Evolutionary conservation across 1,140 invertebrate genomes (phyloP).

Genomic region (Lasaia peninsularis): DNA sequence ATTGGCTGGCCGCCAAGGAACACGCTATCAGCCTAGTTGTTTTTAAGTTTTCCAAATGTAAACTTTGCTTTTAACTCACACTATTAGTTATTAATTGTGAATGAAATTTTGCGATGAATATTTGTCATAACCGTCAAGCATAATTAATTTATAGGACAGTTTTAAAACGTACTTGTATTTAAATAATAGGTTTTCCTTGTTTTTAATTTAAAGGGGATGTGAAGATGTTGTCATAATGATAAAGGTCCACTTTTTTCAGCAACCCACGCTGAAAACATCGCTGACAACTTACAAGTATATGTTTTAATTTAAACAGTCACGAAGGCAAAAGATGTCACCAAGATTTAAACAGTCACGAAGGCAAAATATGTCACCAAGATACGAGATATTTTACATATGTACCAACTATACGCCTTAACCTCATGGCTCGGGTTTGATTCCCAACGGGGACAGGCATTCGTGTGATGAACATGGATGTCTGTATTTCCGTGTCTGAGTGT

Average conservation of each 20-base stretch:
- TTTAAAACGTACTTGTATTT: background rate
- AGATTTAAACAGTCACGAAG: no score
- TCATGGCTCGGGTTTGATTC: no score
- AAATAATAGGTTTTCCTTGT: background rate
- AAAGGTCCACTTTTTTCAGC: no score
- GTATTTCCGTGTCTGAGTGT: no score
- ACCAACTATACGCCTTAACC: no score
- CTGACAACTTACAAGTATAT: background rate
- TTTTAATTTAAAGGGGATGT: background rate
- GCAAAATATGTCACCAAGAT: no score
- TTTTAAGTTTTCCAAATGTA: slow-evolving; percentile 41
- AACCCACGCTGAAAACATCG: background rate
- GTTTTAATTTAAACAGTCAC: background rate
- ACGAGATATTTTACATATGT: no score
- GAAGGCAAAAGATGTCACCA: no score
- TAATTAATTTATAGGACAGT: slow-evolving; percentile 8
- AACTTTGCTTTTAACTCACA: slow-evolving; percentile 36
- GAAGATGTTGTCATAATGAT: background rate
- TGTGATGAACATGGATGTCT: no score
- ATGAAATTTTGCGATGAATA: slow-evolving; percentile 48
- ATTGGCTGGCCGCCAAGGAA: slow-evolving; percentile 55
- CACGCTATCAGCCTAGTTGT: slow-evolving; percentile 44
- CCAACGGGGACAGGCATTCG: no score
- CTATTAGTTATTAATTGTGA: slow-evolving; percentile 47
- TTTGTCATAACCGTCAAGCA: slow-evolving; percentile 35